A percentile compares a stretch with the other conserved stretches of the same genome.
Evolutionary conservation across 2,888 invertebrate species (phyloP).

Genomic region (Argynnis bischoffii): DNA sequence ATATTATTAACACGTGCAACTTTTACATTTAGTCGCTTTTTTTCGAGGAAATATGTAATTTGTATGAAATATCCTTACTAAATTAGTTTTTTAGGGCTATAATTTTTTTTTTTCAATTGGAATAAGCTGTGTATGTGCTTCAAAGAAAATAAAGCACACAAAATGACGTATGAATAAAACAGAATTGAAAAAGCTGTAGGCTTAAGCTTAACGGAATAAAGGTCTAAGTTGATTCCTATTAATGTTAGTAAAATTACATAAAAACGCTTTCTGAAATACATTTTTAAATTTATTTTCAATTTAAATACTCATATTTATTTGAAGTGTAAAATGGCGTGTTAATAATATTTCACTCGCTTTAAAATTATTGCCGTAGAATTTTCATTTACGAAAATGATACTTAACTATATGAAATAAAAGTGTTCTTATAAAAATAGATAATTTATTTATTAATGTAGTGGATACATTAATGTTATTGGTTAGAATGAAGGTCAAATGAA

Average conservation of each 20-base stretch:
- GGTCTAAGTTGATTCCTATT: too few species aligned
- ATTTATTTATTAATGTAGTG: conserved; percentile 40
- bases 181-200: too few species aligned
- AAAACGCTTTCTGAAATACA: too few species aligned
- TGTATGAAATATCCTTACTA: too few species aligned
- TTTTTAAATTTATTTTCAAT: not conserved
- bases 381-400: conserved; percentile 50
- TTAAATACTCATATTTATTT: not conserved
- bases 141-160: too few species aligned
- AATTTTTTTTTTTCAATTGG: too few species aligned
- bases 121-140: too few species aligned
- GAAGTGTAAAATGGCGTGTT: conserved; percentile 22
- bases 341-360: conserved; percentile 27
- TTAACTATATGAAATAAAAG: conserved; percentile 70
- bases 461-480: conserved; percentile 6
- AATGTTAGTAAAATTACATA: too few species aligned
- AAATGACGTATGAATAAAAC: too few species aligned
- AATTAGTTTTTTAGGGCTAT: too few species aligned
- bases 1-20: conserved; percentile 28
- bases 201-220: too few species aligned
- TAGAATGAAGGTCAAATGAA: conserved; percentile 6
- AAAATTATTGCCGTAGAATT: conserved; percentile 40
- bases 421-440: conserved; percentile 69
- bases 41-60: too few species aligned
- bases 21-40: not conserved